Evolutionary conservation across 2,113 vertebrate species (phyloP).

Genomic region (Thomomys bottae): DNA sequence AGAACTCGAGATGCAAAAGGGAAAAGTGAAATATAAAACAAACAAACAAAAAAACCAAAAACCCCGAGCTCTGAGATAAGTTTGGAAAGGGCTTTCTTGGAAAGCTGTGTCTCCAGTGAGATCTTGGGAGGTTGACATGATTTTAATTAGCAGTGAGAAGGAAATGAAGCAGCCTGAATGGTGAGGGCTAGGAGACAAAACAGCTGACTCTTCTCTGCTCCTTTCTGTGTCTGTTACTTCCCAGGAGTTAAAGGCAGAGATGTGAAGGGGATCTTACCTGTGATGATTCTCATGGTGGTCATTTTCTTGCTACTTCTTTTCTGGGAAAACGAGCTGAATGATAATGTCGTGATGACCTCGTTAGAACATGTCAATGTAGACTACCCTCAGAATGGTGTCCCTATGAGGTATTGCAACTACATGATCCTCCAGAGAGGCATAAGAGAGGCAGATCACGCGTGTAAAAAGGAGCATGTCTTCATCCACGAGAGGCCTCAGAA

Average conservation of each 20-base stretch:
- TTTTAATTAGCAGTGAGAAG: slow-evolving; percentile 38
- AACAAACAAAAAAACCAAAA: too few species aligned
- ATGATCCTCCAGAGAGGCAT: slow-evolving; percentile 67
- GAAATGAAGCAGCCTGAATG: background rate
- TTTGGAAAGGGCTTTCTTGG: background rate
- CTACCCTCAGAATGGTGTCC: slow-evolving; percentile 54
- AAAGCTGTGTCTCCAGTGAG: background rate
- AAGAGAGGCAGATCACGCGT: slow-evolving; percentile 58
- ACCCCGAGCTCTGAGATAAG: background rate
- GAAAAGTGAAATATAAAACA: background rate
- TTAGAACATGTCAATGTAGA: slow-evolving; percentile 71
- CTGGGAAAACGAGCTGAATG: slow-evolving; percentile 70
- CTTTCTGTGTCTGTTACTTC: slow-evolving; percentile 15
- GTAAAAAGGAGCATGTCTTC: slow-evolving; percentile 73
- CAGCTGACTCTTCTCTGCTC: background rate
- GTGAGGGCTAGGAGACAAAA: background rate
- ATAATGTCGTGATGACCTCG: background rate
- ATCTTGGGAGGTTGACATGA: background rate
- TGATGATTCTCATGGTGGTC: slow-evolving; percentile 72
- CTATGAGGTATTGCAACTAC: slow-evolving; percentile 68
- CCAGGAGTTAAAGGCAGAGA: slow-evolving; percentile 50
- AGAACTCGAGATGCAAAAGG: background rate
- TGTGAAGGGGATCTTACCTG: slow-evolving; percentile 62
- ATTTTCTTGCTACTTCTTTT: slow-evolving; percentile 71
- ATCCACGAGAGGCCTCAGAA: slow-evolving; percentile 69